phyloP scores from a whole-genome alignment of 2,113 vertebrate species.

The Ceuthmochares aereus region DNA sequence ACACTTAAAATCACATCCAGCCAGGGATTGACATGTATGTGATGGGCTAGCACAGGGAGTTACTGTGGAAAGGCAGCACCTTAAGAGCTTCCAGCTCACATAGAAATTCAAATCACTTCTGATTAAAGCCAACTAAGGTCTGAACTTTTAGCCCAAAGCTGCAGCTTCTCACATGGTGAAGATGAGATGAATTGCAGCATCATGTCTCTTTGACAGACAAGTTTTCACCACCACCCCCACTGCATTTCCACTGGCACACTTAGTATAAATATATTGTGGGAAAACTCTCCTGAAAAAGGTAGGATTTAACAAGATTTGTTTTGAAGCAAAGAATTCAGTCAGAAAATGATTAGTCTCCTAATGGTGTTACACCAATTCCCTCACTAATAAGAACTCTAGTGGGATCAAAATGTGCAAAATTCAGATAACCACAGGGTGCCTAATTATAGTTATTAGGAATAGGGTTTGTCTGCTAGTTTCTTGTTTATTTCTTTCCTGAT shows the following conservation, averaged over 20 bases:
- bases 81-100: not conserved
- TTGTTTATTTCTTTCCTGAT: slow-evolving; percentile 9
- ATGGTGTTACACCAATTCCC: not conserved
- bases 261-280: not conserved
- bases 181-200: not conserved
- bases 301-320: not conserved
- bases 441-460: slow-evolving; percentile 46
- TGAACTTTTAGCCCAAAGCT: not conserved
- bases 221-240: not conserved
- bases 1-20: not conserved
- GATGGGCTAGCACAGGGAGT: not conserved
- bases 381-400: not conserved
- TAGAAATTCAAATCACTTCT: not conserved
- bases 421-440: not conserved
- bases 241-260: not conserved
- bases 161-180: fast-evolving
- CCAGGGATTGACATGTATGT: not conserved
- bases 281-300: not conserved
- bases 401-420: slow-evolving; percentile 31
- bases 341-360: not conserved
- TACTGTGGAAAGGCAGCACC: not conserved
- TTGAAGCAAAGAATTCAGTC: not conserved
- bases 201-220: not conserved
- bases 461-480: not conserved
- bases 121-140: not conserved